phyloP scores from a whole-genome alignment of 2,888 invertebrate species.

The Alloplasta piceator region DNA sequence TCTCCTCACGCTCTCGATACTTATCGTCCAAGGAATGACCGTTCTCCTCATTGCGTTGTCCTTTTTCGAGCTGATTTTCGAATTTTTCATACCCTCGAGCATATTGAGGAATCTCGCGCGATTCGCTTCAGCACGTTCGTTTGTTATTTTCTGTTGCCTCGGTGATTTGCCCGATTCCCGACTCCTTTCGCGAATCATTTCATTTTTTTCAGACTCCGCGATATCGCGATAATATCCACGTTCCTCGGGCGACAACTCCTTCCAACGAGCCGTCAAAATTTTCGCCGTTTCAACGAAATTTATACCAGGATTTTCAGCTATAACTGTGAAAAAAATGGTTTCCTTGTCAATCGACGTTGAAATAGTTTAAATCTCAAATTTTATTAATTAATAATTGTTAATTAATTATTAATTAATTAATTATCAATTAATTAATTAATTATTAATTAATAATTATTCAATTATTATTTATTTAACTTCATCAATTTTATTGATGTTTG shows the following conservation, averaged over 20 bases:
- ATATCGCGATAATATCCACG: slow-evolving; percentile 79
- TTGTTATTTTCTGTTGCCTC: slow-evolving; percentile 49
- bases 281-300: slow-evolving; percentile 81
- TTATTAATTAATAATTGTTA: no score
- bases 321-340: slow-evolving; percentile 68
- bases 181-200: slow-evolving; percentile 57
- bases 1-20: slow-evolving; percentile 68
- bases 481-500: no score
- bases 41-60: slow-evolving; percentile 72
- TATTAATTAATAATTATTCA: no score
- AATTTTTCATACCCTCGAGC: slow-evolving; percentile 75
- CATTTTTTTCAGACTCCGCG: slow-evolving; percentile 68
- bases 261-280: slow-evolving; percentile 80
- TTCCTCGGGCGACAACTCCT: slow-evolving; percentile 79
- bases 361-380: no score
- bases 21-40: slow-evolving; percentile 72
- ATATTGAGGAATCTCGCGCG: slow-evolving; percentile 73
- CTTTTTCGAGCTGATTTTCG: slow-evolving; percentile 66
- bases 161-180: not conserved
- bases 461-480: slow-evolving; percentile 42
- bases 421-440: no score
- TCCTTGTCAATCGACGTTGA: no score
- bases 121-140: slow-evolving; percentile 68
- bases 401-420: no score
- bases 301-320: slow-evolving; percentile 75